These are phyloP conservation scores for Lepus americanus DNA, from an alignment of 2,113 vertebrate genomes.

Conservation along the genomic window DNA sequence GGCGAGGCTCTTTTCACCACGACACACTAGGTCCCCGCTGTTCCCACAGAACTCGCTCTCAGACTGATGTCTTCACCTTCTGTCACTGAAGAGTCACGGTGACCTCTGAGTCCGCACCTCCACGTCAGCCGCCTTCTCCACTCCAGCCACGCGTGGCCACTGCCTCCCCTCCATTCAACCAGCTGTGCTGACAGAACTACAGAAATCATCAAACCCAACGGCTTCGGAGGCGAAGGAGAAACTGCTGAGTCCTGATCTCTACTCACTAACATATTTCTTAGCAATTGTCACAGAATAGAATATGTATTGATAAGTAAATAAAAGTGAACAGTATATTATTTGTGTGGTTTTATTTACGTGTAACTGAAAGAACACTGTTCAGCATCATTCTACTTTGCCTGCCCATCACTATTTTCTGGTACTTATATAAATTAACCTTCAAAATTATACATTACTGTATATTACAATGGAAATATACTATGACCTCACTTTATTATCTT, in stretches of 20 bases:
- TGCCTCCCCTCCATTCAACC: not conserved
- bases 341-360: not conserved
- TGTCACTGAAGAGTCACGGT: not conserved
- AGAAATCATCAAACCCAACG: not conserved
- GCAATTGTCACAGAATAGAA: not conserved
- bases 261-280: not conserved
- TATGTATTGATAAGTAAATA: conserved; percentile 7
- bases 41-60: not conserved
- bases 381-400: not conserved
- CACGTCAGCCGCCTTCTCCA: not conserved
- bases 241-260: not conserved
- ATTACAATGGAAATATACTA: not conserved
- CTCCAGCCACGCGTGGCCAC: not conserved
- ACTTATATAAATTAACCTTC: not conserved
- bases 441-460: not conserved
- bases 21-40: not conserved
- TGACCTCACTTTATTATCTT: not conserved
- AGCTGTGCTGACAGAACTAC: not conserved
- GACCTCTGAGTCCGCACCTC: not conserved
- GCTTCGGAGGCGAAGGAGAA: not conserved
- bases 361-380: not conserved
- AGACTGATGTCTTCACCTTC: not conserved
- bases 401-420: not conserved
- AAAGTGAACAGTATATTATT: not conserved
- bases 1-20: no score